Conservation (phyloP, 2,888 invertebrate genomes). For the Agrilus cyanescens region DNA sequence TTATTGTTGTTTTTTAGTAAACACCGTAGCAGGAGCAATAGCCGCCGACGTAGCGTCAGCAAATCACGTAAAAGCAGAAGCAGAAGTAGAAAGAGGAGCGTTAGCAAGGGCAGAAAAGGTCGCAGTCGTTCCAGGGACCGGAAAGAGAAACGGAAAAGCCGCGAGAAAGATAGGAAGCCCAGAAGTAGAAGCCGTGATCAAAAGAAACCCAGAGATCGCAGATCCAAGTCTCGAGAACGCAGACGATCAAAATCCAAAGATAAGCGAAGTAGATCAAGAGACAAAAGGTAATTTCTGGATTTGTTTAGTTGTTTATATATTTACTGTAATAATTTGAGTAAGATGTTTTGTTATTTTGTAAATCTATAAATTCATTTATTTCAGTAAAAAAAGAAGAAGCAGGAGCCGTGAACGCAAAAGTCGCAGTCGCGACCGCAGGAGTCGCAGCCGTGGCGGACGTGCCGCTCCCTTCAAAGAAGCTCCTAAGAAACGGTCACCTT, state of each 20-base stretch:
- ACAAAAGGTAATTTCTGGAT: conserved; percentile 14
- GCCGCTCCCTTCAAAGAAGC: conserved; percentile 10
- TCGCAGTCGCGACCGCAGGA: conserved; percentile 17
- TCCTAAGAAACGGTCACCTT: conserved; percentile 28
- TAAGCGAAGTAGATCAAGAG: conserved; percentile 21
- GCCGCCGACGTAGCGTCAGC: conserved; percentile 15
- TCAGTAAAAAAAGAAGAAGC: conserved; percentile 13
- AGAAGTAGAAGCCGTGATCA: conserved; percentile 25
- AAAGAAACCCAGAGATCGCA: conserved; percentile 27
- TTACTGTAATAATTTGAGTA: not conserved
- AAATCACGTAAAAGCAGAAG: conserved; percentile 20
- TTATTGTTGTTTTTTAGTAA: conserved; percentile 5
- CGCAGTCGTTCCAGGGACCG: conserved; percentile 42
- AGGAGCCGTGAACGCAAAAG: conserved; percentile 16
- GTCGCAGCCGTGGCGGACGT: conserved; percentile 14
- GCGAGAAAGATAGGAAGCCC: conserved; percentile 19
- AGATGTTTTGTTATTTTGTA: no score
- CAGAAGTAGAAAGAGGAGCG: conserved; percentile 17
- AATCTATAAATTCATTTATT: no score
- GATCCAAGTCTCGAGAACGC: conserved; percentile 22
- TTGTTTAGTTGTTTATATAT: conserved; percentile 1
- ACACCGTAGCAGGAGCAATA: conserved; percentile 10
- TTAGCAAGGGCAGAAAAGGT: conserved; percentile 15
- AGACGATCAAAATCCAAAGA: conserved; percentile 29
- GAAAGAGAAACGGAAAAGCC: conserved; percentile 35